phyloP scores from a whole-genome alignment of 2,797 vertebrate species.

The Lithobates sylvaticus region DNA sequence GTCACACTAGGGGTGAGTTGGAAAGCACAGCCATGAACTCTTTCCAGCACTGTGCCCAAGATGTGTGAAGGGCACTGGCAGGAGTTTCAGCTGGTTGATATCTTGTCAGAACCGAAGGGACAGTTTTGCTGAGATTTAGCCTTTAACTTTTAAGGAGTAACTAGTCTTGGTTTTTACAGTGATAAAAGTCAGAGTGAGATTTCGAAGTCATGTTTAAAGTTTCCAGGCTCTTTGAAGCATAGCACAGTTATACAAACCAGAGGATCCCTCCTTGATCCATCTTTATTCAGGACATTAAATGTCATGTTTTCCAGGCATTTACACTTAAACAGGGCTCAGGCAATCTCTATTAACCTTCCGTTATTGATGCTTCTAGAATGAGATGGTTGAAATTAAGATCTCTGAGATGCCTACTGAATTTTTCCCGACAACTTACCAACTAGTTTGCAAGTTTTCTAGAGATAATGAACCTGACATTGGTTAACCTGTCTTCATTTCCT shows the following conservation, averaged over 20 bases:
- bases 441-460: slow-evolving; percentile 83
- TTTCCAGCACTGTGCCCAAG: no score
- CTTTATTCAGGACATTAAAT: background rate
- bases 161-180: no score
- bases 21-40: no score
- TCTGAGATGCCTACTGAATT: slow-evolving; percentile 72
- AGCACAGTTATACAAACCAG: background rate
- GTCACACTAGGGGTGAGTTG: no score
- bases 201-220: background rate
- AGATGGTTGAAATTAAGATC: slow-evolving; percentile 68
- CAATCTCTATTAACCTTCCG: background rate
- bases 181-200: no score
- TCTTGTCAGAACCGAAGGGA: no score
- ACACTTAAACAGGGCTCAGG: background rate
- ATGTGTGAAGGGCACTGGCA: no score
- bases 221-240: background rate
- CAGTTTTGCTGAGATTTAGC: no score
- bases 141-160: no score
- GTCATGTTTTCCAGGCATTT: background rate
- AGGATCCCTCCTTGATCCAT: background rate
- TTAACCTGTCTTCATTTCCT: slow-evolving; percentile 79
- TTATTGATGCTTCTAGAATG: background rate
- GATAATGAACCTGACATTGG: slow-evolving; percentile 80
- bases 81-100: no score
- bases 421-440: slow-evolving; percentile 70